Evolutionary conservation across 2,797 vertebrate genomes (phyloP), one percentile per base, ranked within the genome.

Genomic region (Enteromius unitaeniatus): DNA sequence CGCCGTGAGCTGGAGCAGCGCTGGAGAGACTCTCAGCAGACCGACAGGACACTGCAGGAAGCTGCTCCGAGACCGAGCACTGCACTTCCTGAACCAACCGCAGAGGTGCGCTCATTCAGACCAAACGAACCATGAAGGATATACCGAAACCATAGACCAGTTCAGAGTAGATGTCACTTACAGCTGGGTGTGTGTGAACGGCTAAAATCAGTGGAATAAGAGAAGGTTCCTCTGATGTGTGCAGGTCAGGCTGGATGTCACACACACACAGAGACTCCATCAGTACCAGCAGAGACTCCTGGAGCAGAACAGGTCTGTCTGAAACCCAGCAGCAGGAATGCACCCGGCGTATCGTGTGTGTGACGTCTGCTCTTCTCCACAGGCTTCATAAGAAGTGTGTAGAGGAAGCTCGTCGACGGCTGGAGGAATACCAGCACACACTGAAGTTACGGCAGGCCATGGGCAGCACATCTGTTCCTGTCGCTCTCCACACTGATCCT

Each of bases 371-470:
- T 83, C 8, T 80, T 34, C 72, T 1, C 83, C 87, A 79, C 76
- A 99, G 97, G 85, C 69, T 94, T 79, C 96, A 97, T 87, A 93
- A 92, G 88, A 93, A 91, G n/a, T 95, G 95, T 0, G 82, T 96
- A 82, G 95, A 96, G 82, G 95, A 94, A 84, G 96, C 96, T 84
- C 93, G 93, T 11, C 95, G 90, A 64, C 93, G 49, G 19, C 93
- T 99, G 45, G 93, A 96, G 21, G 95, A 98, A 34, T 98, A 98
- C 92, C 96, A 98, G 90, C 87, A 88, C 42, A 88, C 94, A 21
- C 84, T 99, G 75, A 94, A 90, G 78, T 89, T 93, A 45, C 95
- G 92, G 64, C 91, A 94, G 82, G 90, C 86, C 45, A 79, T 91
- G 26, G 0, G 85, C 81, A 85, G 88, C 84, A 75, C 86, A 14